Evolutionary conservation across 2,113 vertebrate genomes (phyloP).

Genomic region (Anhinga rufa): DNA sequence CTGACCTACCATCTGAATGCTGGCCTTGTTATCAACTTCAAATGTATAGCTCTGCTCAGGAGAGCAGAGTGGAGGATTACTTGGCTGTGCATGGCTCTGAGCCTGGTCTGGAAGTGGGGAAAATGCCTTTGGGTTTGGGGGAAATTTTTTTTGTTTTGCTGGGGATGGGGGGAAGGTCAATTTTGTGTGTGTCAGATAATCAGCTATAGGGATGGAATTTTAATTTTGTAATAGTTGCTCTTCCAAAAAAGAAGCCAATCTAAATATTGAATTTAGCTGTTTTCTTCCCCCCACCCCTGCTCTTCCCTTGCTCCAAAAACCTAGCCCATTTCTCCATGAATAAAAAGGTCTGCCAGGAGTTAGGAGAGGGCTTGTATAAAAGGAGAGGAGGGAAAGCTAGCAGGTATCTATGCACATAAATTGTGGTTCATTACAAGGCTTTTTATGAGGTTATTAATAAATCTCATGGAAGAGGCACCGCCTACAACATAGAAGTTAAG

Average conservation of each 20-base stretch:
- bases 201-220: background rate
- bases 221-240: background rate
- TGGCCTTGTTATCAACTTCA: background rate
- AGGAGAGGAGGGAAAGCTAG: background rate
- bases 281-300: background rate
- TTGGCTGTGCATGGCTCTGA: background rate
- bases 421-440: background rate
- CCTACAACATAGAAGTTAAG: background rate
- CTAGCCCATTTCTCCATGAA: background rate
- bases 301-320: background rate
- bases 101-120: background rate
- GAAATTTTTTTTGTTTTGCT: background rate
- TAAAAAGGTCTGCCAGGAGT: background rate
- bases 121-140: background rate
- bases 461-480: background rate
- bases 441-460: background rate
- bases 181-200: background rate
- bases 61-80: background rate
- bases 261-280: background rate
- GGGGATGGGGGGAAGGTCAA: background rate
- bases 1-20: background rate
- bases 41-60: background rate
- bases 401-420: background rate
- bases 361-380: background rate
- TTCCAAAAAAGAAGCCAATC: background rate